Percentiles rank a stretch among this genome's conserved stretches.
Evolutionary conservation across 2,797 vertebrate species (phyloP).

Genomic region (Enteromius treurensis): DNA sequence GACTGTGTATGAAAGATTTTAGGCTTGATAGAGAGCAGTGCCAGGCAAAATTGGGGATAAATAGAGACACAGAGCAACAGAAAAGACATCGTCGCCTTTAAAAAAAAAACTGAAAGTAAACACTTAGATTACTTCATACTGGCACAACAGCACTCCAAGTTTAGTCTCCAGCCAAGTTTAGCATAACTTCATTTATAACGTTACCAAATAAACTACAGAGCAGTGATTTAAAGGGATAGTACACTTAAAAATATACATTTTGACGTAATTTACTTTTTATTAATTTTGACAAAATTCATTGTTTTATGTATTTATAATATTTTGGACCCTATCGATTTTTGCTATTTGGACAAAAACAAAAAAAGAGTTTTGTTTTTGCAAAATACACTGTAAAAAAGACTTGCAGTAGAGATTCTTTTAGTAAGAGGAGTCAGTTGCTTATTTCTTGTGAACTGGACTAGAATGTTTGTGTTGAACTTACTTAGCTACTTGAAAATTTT

Average conservation of each 20-base stretch:
- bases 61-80: slow-evolving; percentile 55
- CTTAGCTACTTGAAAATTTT: neutral
- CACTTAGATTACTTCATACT: neutral
- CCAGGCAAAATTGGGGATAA: slow-evolving; percentile 44
- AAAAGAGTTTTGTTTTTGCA: neutral
- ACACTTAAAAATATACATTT: neutral
- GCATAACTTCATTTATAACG: slow-evolving; percentile 1
- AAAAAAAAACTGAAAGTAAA: slow-evolving; percentile 16
- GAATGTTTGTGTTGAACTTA: neutral
- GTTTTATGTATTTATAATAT: neutral
- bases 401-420: neutral
- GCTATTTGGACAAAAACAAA: neutral
- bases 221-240: neutral
- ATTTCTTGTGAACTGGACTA: neutral
- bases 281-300: neutral
- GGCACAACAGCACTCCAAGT: slow-evolving; percentile 21
- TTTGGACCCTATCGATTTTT: neutral
- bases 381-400: neutral
- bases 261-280: neutral
- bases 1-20: slow-evolving; percentile 45
- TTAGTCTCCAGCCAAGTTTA: slow-evolving; percentile 14
- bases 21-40: slow-evolving; percentile 53
- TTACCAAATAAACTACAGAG: neutral
- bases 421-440: neutral
- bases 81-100: slow-evolving; percentile 3